phyloP scores from a whole-genome alignment of 2,797 vertebrate genomes.

The Todus mexicanus region DNA sequence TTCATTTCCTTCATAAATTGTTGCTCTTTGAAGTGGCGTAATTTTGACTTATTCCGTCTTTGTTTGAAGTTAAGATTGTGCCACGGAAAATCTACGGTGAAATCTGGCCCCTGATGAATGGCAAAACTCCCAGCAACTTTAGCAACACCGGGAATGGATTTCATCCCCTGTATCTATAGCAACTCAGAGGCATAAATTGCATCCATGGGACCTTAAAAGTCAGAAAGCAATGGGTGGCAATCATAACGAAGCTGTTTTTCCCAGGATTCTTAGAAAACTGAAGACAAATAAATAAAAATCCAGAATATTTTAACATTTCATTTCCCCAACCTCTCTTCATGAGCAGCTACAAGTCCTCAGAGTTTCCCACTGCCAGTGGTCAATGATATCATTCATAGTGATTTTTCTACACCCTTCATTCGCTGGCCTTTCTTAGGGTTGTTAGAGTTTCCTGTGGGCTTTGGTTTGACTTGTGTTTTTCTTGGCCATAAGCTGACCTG shows the following conservation, averaged over 20 bases:
- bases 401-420: slow-evolving; percentile 28
- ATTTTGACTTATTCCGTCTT: background rate
- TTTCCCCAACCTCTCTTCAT: background rate
- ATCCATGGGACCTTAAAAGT: background rate
- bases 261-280: slow-evolving; percentile 59
- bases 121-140: background rate
- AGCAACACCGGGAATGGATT: background rate
- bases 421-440: slow-evolving; percentile 26
- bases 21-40: background rate
- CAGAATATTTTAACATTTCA: slow-evolving; percentile 55
- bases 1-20: background rate
- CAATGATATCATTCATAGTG: slow-evolving; percentile 42
- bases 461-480: slow-evolving; percentile 51
- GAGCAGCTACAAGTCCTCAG: background rate
- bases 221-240: slow-evolving; percentile 42
- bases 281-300: slow-evolving; percentile 41
- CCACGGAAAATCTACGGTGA: background rate
- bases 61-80: background rate
- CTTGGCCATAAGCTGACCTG: slow-evolving; percentile 36
- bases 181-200: background rate
- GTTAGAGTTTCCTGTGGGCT: slow-evolving; percentile 53
- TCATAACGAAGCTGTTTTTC: slow-evolving; percentile 14
- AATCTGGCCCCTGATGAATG: background rate
- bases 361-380: slow-evolving; percentile 50
- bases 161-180: background rate